A percentile compares a stretch with the other conserved stretches of the same genome.
These are phyloP conservation scores for Pterostichus niger DNA, from an alignment of 2,888 invertebrate genomes.

Conservation along the genomic window DNA sequence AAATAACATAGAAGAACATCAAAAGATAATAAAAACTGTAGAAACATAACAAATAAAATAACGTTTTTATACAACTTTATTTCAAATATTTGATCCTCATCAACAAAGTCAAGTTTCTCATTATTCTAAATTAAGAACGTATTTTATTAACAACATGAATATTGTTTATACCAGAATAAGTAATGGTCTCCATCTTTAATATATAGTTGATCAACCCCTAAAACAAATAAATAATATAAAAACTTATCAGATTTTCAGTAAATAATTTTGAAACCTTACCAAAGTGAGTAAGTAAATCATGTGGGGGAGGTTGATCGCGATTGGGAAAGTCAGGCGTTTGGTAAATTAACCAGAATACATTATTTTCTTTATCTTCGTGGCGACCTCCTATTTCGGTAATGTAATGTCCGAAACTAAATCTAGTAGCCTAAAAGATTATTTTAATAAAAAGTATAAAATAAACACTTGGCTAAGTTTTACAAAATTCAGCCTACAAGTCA, in stretches of 20 bases:
- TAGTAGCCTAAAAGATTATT: background rate
- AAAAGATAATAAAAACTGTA: no score
- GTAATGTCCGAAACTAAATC: background rate
- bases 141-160: no score
- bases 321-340: background rate
- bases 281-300: background rate
- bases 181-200: background rate
- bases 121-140: no score
- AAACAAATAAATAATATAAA: background rate
- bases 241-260: background rate
- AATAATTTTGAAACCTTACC: background rate
- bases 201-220: background rate
- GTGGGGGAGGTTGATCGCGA: background rate
- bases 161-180: background rate
- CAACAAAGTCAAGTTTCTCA: no score
- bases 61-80: no score
- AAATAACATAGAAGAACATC: no score
- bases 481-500: no score
- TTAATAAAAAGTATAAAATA: no score
- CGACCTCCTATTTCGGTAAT: constrained; percentile 16
- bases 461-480: no score
- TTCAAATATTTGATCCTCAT: no score
- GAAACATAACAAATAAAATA: no score
- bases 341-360: background rate
- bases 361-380: constrained; percentile 1